phyloP scores from a whole-genome alignment of 2,113 vertebrate species.

The Cepphus grylle region DNA sequence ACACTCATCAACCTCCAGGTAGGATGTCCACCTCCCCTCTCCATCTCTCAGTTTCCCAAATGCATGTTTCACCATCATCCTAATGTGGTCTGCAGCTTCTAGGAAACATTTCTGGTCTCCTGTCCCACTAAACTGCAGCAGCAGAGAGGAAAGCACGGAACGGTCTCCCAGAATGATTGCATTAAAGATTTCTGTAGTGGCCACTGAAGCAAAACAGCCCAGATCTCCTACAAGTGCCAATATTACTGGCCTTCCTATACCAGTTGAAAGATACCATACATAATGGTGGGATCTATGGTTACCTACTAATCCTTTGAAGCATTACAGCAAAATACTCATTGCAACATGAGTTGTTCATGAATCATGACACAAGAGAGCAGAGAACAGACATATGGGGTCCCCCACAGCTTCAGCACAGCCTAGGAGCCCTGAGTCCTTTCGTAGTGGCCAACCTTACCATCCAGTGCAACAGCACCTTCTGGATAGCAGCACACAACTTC shows the following conservation, averaged over 20 bases:
- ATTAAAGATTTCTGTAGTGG: background rate
- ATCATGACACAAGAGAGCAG: background rate
- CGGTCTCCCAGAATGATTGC: background rate
- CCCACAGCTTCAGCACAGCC: background rate
- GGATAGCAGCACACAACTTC: background rate
- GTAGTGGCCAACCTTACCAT: fast-evolving
- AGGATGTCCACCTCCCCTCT: background rate
- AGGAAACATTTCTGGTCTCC: background rate
- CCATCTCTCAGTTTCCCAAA: background rate
- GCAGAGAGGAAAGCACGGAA: background rate
- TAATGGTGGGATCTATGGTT: background rate
- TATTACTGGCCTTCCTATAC: background rate
- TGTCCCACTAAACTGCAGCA: background rate
- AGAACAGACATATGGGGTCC: background rate
- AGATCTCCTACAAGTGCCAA: background rate
- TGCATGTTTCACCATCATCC: background rate
- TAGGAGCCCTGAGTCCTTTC: fast-evolving
- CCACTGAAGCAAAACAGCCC: background rate
- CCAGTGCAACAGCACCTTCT: background rate
- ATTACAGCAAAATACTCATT: background rate
- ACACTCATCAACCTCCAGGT: background rate
- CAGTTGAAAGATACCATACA: background rate
- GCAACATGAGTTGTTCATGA: background rate
- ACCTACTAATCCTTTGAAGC: background rate
- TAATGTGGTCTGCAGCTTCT: background rate